Base-by-base conservation (phyloP, 2,113 vertebrate species). In the Barbus barbus region DNA sequence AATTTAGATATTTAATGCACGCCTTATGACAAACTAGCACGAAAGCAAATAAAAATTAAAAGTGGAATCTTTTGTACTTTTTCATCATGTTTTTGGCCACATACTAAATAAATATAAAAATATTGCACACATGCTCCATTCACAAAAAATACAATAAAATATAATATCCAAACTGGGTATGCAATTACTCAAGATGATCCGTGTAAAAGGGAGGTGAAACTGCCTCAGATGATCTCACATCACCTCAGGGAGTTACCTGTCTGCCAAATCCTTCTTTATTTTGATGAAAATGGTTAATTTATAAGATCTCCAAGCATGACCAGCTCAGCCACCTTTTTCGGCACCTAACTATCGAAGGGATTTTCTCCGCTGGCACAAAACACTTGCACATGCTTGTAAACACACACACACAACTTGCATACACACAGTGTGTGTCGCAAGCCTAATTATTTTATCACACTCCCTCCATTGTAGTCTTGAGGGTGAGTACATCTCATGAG, bases 401-500 rank as follows among this genome's bases (percentile, higher is more conserved):
- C 56, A 41, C 38, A 60, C 56, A 24, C 56, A 58, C 71, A 74
- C 26, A 65, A 13, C 44, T 12, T 44, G 9, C 9, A 60, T 5
- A 65, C 26, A 31, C 13, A 65, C 28, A 16, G n/a, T 12, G 73
- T 41, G 38, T 83, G 28, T 73, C 7, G 3, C 9, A 33, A 33
- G 26, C 48, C 33, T 51, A 33, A 9, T 36, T 13, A 5, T 36
- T 53, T 60, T 5, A 60, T 4, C 24, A 13, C 44, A 83, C 63
- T 86, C 58, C 56, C 26, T 67, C 4, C 36, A 67, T 63, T 83
- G 36, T 79, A 81, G 31, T 86, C 31, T 53, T 16, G 16, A 58
- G 33, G 78, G 33, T 83, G 31, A 58, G 58, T 76, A 83, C 51
- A 58, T 16, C 14, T 26, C 13, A 81, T 18, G 38, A 41, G 72